Evolutionary conservation across 2,113 vertebrate species (phyloP).

Genomic region (Pseudopipra pipra): DNA sequence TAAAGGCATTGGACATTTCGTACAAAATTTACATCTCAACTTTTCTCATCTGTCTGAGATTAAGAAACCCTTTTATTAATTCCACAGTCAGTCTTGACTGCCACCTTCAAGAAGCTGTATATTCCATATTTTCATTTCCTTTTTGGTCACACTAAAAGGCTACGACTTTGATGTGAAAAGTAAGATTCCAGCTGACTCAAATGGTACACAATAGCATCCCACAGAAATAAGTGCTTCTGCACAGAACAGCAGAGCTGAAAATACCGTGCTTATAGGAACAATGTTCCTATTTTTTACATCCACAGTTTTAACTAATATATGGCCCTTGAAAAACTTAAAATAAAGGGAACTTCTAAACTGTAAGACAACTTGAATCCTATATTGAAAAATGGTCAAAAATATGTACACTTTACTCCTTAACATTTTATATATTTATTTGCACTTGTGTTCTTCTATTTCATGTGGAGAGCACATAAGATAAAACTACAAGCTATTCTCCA

Average conservation of each 20-base stretch:
- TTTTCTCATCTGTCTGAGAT: background rate
- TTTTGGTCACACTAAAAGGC: background rate
- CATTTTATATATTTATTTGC: background rate
- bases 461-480: background rate
- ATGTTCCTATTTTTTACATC: background rate
- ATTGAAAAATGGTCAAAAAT: background rate
- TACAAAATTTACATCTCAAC: background rate
- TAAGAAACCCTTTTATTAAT: background rate
- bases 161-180: background rate
- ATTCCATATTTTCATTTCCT: background rate
- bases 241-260: background rate
- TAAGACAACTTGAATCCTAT: background rate
- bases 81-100: background rate
- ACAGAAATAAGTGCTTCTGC: background rate
- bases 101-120: background rate
- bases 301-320: background rate
- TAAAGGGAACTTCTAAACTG: background rate
- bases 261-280: background rate
- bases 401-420: background rate
- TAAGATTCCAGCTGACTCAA: background rate
- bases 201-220: background rate
- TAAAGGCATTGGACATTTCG: background rate
- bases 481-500: background rate
- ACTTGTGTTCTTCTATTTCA: background rate
- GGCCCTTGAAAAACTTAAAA: background rate